Conservation (phyloP, 2,797 vertebrate genomes). For the Numenius phaeopus region DNA sequence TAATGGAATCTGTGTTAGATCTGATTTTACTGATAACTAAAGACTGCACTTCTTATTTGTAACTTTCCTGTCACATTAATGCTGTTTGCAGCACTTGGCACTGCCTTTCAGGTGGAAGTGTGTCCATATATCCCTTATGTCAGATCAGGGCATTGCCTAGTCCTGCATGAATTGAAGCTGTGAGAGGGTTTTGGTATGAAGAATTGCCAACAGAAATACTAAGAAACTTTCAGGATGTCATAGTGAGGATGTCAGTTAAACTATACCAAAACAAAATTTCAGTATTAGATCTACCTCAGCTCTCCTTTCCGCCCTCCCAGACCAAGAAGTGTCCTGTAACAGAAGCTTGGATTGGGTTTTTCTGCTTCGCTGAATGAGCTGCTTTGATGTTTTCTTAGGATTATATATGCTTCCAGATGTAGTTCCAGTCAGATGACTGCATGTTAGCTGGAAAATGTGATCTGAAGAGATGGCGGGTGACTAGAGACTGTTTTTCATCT, state of each 20-base stretch:
- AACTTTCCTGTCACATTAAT: background rate
- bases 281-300: background rate
- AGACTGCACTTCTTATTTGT: background rate
- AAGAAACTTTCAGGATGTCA: background rate
- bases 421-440: slow-evolving; percentile 1
- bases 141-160: background rate
- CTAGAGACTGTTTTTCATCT: background rate
- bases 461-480: background rate
- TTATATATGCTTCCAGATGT: background rate
- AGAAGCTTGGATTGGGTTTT: background rate
- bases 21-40: background rate
- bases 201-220: background rate
- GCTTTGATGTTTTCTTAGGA: background rate
- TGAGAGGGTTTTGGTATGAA: background rate
- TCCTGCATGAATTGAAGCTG: background rate
- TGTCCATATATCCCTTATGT: background rate
- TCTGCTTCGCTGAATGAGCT: background rate
- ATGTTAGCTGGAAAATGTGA: slow-evolving; percentile 12
- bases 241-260: background rate
- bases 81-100: background rate
- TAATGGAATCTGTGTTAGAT: background rate
- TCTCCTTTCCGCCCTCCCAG: background rate
- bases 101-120: background rate
- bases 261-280: background rate
- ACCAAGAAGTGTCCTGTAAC: background rate